Conservation (phyloP, 2,113 vertebrate genomes). For the Lamprotornis superbus region DNA sequence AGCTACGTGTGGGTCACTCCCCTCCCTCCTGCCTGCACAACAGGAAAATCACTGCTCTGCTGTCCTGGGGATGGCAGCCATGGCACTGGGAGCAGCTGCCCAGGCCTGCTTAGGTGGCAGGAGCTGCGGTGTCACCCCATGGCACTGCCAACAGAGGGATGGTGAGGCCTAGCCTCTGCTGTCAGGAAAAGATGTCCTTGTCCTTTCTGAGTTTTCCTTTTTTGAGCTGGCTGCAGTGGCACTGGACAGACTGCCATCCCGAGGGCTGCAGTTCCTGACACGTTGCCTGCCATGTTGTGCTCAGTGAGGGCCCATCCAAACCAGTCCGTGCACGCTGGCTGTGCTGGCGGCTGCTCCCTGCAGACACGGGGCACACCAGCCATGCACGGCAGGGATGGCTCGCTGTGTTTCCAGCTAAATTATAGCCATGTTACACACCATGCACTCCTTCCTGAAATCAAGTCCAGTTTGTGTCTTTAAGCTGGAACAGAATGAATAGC, state of each 20-base stretch:
- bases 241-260: rapidly evolving
- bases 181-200: neutral
- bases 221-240: neutral
- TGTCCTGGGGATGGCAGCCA: neutral
- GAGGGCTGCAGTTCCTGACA: rapidly evolving
- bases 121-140: rapidly evolving
- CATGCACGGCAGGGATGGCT: neutral
- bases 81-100: neutral
- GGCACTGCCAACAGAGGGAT: neutral
- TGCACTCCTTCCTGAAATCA: neutral
- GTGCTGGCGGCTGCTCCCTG: neutral
- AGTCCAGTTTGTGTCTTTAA: neutral
- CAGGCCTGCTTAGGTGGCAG: neutral
- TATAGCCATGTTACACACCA: neutral
- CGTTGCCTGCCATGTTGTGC: no score
- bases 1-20: neutral
- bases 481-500: conserved; percentile 22
- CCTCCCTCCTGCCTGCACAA: neutral
- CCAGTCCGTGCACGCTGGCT: rapidly evolving
- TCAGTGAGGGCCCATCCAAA: neutral
- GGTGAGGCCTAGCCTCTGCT: neutral
- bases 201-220: neutral
- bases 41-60: neutral
- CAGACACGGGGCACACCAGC: neutral
- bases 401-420: neutral